phyloP scores from a whole-genome alignment of 2,113 vertebrate species.

The Onychostoma macrolepis region DNA sequence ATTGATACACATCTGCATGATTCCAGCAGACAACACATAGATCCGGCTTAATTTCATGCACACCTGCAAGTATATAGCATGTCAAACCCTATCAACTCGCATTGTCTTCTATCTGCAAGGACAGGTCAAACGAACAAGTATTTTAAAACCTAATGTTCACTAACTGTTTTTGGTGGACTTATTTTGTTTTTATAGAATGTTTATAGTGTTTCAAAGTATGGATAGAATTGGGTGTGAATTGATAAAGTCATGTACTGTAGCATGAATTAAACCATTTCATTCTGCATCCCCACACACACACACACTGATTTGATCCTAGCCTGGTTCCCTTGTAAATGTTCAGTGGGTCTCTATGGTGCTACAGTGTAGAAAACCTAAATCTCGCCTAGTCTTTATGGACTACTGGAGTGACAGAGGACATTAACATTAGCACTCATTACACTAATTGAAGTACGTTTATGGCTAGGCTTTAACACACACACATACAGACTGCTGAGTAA shows the following conservation, averaged over 20 bases:
- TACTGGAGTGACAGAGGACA: conserved; percentile 40
- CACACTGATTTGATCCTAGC: background rate
- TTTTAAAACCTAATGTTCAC: background rate
- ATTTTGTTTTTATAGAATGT: background rate
- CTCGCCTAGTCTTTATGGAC: conserved; percentile 50
- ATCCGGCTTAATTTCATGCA: background rate
- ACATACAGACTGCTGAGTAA: conserved; percentile 37
- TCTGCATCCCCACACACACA: background rate
- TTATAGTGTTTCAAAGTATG: background rate
- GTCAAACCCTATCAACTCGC: background rate
- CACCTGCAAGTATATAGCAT: background rate
- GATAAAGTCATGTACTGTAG: no score
- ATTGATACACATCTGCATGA: background rate
- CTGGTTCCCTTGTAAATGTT: background rate
- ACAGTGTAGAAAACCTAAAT: conserved; percentile 30
- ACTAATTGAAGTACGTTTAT: conserved; percentile 74
- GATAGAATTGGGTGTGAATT: background rate
- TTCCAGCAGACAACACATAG: background rate
- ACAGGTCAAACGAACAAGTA: background rate
- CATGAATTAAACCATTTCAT: background rate
- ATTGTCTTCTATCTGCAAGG: background rate
- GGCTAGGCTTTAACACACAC: conserved; percentile 9
- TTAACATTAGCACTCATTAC: conserved; percentile 65
- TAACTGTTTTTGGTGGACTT: background rate
- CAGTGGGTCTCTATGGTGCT: conserved; percentile 35